Base-by-base conservation (phyloP, 2,797 vertebrate genomes). In the Anguilla anguilla region DNA sequence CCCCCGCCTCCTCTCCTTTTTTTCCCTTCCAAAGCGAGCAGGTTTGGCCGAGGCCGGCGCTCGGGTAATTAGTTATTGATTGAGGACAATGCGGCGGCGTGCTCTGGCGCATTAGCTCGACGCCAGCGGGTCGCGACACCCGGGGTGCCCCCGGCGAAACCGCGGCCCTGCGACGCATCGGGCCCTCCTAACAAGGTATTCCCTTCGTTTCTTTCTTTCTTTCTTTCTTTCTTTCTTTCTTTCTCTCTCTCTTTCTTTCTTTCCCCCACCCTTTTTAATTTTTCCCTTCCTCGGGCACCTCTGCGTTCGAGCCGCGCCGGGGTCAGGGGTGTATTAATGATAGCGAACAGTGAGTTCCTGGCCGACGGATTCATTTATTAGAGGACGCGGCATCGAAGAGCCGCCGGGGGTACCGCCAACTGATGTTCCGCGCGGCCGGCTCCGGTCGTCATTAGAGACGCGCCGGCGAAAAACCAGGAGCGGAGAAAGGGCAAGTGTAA, bases 21-120 rank as follows among this genome's bases (percentile, higher is more conserved):
- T 77, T 77, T 67, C 72, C 84, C 85, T 87, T 74, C 74, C 57
- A 84, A 89, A 97, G 97, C 96, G 96, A 97, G 96, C 95, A 96
- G 94, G 35, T 94, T 96, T 94, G 96, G 94, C 96, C 95, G 96
- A 95, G 94, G 93, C 86, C 89, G 93, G 95, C 93, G 96, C 96
- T 98, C 98, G 97, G 96, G 98, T 98, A 98, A 99, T 99, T 98
- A 99, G 97, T 98, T 99, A 99, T 99, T 98, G 98, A 99, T 99
- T 97, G 96, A 95, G 95, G 97, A 97, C 97, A 97, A 98, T 96
- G 96, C 93, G 86, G 94, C 86, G 89, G 96, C 90, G 91, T 96
- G 96, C 96, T 96, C 95, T 96, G 94, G 92, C 93, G 95, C 97
- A 97, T 98, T 97, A 98, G 95, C 95, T 94, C 95, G 97, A 97